Conservation (phyloP, 2,888 invertebrate species). For the Dasypogon diadema region DNA sequence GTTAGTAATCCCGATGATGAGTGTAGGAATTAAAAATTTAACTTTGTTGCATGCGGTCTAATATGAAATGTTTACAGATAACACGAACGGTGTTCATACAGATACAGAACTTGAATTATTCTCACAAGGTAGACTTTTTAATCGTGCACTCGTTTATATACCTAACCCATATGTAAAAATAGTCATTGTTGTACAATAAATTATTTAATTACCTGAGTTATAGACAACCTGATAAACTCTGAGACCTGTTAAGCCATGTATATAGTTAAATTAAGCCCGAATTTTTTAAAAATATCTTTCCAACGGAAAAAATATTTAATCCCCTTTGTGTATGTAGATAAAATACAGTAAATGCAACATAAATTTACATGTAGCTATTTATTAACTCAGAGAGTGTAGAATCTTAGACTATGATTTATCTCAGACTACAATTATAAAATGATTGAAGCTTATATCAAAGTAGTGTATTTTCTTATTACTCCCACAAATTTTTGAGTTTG, state of each 20-base stretch:
- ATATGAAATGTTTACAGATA: background rate
- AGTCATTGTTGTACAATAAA: constrained; percentile 41
- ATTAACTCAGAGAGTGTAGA: background rate
- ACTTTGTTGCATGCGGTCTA: background rate
- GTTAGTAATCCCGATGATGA: background rate
- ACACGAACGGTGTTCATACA: no score
- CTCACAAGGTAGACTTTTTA: background rate
- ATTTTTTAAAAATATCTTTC: constrained; percentile 25
- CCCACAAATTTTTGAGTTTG: no score
- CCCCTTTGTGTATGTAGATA: constrained; percentile 18
- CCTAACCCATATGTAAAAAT: constrained; percentile 14
- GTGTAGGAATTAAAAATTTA: background rate
- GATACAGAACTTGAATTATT: background rate
- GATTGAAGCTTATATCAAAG: background rate
- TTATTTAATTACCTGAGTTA: constrained; percentile 31
- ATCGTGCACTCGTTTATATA: background rate
- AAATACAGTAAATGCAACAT: background rate
- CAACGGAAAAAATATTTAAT: constrained; percentile 9
- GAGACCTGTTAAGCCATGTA: constrained; percentile 13
- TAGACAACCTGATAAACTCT: constrained; percentile 17
- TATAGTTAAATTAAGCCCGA: constrained; percentile 6
- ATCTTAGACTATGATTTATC: background rate
- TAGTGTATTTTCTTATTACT: no score
- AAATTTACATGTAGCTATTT: background rate
- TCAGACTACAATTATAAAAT: background rate